Evolutionary conservation across 2,797 vertebrate species (phyloP).

Genomic region (Chloroceryle inda): DNA sequence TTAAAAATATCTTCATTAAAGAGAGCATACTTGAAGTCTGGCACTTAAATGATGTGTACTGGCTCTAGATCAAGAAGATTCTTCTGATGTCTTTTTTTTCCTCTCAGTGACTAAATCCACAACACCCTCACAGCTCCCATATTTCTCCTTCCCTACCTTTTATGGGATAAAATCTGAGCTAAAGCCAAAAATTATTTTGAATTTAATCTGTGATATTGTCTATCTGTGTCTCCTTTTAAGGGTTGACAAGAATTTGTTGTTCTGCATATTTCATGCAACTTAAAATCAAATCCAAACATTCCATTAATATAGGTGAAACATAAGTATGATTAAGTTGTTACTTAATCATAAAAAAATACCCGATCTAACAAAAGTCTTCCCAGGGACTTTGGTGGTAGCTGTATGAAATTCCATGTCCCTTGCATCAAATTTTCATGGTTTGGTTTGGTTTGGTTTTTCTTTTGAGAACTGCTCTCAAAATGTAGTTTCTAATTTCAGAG

Average conservation of each 20-base stretch:
- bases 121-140: not conserved
- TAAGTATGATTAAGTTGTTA: not conserved
- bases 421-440: not conserved
- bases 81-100: not conserved
- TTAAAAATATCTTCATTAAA: not conserved
- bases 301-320: not conserved
- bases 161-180: not conserved
- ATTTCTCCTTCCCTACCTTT: not conserved
- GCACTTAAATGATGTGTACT: not conserved
- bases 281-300: not conserved
- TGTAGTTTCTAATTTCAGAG: not conserved
- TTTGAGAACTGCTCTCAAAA: not conserved
- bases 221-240: not conserved
- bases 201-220: not conserved
- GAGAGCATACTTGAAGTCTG: not conserved
- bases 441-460: not conserved
- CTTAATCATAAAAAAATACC: not conserved
- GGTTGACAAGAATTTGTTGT: not conserved
- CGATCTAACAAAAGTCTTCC: not conserved
- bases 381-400: not conserved
- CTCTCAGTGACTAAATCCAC: not conserved
- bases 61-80: conserved; percentile 17
- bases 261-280: not conserved
- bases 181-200: conserved; percentile 11
- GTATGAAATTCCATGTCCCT: not conserved